Conservation (phyloP, 2,113 vertebrate species). For the Ovis aries region ARS-UI_Ramb_v3.0 NC_056056.1:202311501-202312000, state of each 20-base stretch:
- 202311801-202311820: neutral
- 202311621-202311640: neutral
- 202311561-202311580: neutral
- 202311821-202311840: neutral
- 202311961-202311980: neutral
- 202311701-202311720: neutral
- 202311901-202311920: neutral
- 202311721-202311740: neutral
- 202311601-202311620: neutral
- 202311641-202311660: neutral
- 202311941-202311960: neutral
- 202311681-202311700: neutral
- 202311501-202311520: neutral
- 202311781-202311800: accelerated
- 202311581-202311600: neutral
- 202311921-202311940: neutral
- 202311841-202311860: neutral
- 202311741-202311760: neutral
- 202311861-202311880: neutral
- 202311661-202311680: neutral
- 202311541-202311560: neutral
- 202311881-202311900: neutral
- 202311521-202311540: neutral
- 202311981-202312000: neutral
- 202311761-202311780: neutral